Base-by-base conservation (phyloP, 1,140 invertebrate species). In the Bombus turneri region DNA sequence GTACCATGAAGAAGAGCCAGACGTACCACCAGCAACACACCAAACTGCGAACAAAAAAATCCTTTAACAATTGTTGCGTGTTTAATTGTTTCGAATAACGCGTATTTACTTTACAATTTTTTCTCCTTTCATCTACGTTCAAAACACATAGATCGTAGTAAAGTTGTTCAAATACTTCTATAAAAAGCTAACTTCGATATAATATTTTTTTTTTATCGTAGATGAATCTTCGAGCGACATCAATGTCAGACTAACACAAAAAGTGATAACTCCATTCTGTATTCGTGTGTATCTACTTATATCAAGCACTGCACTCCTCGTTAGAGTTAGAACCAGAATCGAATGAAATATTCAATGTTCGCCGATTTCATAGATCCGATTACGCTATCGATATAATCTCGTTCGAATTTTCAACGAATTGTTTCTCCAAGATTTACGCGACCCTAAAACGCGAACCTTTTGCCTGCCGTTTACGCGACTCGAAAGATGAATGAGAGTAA, bases 1-100 rank as follows among this genome's bases (percentile, higher is more conserved):
- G 97, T 96, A 77, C 97, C 97, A 92, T 98, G 97, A 77, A 98
- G 96, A 85, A 98, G 94, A 62, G 97, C 96, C 71, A 98, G 95
- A 76, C 97, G 96, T 66, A 97, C 96, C 34, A 96, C 95, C 66
- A 97, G 94, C 88, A 96, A 95, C 92, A 96, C 95, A 86, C 95
- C 96, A 81, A 95, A 95, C 96, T 97, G 95, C 53, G 95, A 95
- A 91, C 72, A 88, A 71, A 88, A 80, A 18, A 57, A 34, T 73
- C 41, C 77, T 62, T 64, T 85, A 72, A 73, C 68, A 57, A 69
- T 25, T 1, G 8, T 0, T 1, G 9, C 13, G 0, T 25, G 22
- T 10, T 31, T 53, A 83, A 83, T 43, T 69, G 43, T 15, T 39
- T 25, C 22, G 18, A 13, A 3, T 34, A 28, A 53, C 15, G 8